Conservation (phyloP, 2,113 vertebrate genomes). For the Psittacus erithacus region DNA sequence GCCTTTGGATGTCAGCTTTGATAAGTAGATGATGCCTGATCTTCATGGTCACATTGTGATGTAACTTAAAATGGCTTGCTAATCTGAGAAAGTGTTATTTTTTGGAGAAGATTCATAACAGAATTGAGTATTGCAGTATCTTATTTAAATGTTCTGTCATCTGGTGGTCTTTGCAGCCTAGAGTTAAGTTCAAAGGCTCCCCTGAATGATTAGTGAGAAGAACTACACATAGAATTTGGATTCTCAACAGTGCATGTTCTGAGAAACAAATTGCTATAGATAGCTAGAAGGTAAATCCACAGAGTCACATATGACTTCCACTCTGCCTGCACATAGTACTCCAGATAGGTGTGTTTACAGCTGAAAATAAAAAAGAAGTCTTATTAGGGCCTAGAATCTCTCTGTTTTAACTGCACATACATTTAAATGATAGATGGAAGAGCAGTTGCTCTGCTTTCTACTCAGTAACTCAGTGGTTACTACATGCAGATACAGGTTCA, state of each 20-base stretch:
- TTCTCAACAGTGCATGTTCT: not conserved
- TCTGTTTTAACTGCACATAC: not conserved
- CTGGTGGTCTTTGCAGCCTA: not conserved
- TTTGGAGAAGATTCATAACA: not conserved
- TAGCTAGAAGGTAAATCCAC: not conserved
- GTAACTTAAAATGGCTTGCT: not conserved
- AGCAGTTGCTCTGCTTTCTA: not conserved
- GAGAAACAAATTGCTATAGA: not conserved
- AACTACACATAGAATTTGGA: not conserved
- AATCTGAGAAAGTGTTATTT: slow-evolving; percentile 2
- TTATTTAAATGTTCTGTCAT: not conserved
- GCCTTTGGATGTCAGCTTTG: slow-evolving; percentile 37
- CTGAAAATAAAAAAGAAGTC: not conserved
- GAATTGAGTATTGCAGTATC: not conserved
- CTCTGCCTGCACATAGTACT: not conserved
- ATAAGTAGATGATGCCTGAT: not conserved
- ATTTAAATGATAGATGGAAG: not conserved
- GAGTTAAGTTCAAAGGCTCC: not conserved
- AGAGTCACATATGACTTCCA: not conserved
- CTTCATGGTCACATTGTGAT: not conserved
- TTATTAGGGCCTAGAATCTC: not conserved
- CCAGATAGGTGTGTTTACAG: not conserved
- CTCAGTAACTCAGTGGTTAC: not conserved
- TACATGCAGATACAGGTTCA: not conserved
- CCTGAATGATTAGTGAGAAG: not conserved